A percentile compares a stretch with the other conserved stretches of the same genome.
These are phyloP conservation scores for Nycticebus coucang DNA, from an alignment of 2,113 vertebrate species.

Conservation along the genomic window DNA sequence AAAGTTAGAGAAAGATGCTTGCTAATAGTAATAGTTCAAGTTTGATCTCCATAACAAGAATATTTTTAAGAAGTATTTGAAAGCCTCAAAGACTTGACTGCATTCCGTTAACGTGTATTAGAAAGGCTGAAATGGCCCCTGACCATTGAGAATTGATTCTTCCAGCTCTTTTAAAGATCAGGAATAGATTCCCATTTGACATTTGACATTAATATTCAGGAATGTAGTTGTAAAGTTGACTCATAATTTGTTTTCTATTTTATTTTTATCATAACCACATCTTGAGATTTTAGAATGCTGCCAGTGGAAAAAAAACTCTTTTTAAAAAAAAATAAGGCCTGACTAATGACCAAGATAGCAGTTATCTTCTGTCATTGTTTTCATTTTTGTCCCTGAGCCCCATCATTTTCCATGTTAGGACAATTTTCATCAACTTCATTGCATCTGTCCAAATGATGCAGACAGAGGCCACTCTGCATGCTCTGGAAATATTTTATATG, in stretches of 20 bases:
- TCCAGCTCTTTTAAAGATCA: background rate
- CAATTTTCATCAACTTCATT: accelerated
- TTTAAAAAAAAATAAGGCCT: background rate
- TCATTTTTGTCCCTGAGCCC: background rate
- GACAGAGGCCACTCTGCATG: accelerated
- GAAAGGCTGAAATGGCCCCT: background rate
- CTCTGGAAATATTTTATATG: accelerated
- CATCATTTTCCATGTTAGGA: background rate
- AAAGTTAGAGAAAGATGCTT: background rate
- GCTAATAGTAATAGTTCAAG: background rate
- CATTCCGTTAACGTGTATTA: no score
- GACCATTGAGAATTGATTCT: background rate
- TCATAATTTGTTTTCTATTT: background rate
- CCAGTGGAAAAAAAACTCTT: no score
- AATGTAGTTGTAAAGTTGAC: background rate
- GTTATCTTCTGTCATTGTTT: background rate
- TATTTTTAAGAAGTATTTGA: background rate
- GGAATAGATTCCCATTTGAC: background rate
- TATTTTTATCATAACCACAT: no score
- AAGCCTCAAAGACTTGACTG: background rate
- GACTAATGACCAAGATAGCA: background rate
- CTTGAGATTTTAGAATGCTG: background rate
- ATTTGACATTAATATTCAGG: background rate
- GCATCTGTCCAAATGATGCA: background rate
- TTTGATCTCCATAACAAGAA: no score